These are phyloP conservation scores for Crotalus tigris DNA, from an alignment of 2,113 vertebrate genomes.

Conservation along the genomic window DNA sequence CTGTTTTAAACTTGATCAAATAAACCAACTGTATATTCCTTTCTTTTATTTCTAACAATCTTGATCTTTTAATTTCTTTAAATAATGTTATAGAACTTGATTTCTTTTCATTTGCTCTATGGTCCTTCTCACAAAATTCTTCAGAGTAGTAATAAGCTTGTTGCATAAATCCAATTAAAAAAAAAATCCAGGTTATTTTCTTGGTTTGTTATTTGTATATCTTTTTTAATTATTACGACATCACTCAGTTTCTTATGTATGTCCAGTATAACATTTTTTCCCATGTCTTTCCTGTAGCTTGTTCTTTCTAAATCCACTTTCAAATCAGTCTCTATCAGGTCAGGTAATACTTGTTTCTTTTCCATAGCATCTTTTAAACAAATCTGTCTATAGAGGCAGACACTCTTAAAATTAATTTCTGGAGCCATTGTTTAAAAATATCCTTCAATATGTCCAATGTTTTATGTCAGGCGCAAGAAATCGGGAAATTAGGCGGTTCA, in stretches of 20 bases:
- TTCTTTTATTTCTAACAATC: background rate
- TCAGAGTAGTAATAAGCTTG: background rate
- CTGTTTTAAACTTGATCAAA: background rate
- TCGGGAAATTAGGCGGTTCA: too few species aligned
- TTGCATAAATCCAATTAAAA: background rate
- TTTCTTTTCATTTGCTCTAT: background rate
- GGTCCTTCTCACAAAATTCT: background rate
- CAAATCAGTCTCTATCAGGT: background rate
- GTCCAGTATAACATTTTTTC: background rate
- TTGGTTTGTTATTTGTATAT: background rate
- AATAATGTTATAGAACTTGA: background rate
- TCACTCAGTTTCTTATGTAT: background rate
- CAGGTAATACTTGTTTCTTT: too few species aligned
- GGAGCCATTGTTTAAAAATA: too few species aligned
- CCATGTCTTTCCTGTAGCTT: background rate
- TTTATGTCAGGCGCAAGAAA: too few species aligned
- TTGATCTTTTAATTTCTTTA: background rate
- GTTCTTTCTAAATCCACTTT: background rate
- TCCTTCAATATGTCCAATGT: too few species aligned
- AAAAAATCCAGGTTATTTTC: background rate
- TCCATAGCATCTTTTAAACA: too few species aligned
- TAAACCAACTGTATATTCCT: background rate
- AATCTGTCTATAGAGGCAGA: too few species aligned
- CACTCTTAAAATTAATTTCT: background rate
- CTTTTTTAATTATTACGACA: background rate